Evolutionary conservation across 2,113 vertebrate species (phyloP), one percentile per base, ranked within the genome.

Genomic region (Psephotus haematonotus): DNA sequence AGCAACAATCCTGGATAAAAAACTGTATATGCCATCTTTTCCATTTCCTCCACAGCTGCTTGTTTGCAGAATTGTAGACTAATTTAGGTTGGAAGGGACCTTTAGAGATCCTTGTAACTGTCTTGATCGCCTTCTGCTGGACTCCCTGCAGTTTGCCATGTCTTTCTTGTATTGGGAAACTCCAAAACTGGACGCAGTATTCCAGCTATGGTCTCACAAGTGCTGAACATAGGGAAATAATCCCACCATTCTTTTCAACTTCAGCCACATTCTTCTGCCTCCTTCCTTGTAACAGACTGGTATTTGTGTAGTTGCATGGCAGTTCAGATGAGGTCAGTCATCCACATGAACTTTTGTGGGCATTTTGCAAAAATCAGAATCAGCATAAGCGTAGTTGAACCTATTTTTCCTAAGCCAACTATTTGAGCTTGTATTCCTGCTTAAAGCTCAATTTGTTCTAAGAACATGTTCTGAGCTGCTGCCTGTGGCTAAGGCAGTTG

Each of bases 261-360:
- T 57, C 18, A 86, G 77, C 64, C 64, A 86, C 8, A 6, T 86
- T 88, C 57, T 93, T 47, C 49, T 91, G 69, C 27, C 72, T 88
- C 24, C 59, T 78, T 78, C 46, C 62, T 82, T 77, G 67, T 86
- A 39, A 69, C 8, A 69, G 41, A 10, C 39, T 60, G 71, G 22
- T 81, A 77, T 13, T 80, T 95, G 60, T 78, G 31, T 70, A 37
- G 46, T 70, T 88, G 75, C 43, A 13, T 74, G 44, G 60, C 50
- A 94, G 84, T 89, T 95, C 91, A 88, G 68, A 75, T 88, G 63
- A 81, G 95, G 87, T 91, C 81, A 78, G 25, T 81, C 41, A 67
- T 17, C 60, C 60, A 67, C 72, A 80, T 78, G 46, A 89, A 67
- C 49, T 84, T 92, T 19, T 77, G 37, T 31, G 50, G 44, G 13